A percentile compares a stretch with the other conserved stretches of the same genome.
These are phyloP conservation scores for Paelopatides confundens DNA, from an alignment of 53 echinoderm and acorn worm species.

Conservation along the genomic window DNA sequence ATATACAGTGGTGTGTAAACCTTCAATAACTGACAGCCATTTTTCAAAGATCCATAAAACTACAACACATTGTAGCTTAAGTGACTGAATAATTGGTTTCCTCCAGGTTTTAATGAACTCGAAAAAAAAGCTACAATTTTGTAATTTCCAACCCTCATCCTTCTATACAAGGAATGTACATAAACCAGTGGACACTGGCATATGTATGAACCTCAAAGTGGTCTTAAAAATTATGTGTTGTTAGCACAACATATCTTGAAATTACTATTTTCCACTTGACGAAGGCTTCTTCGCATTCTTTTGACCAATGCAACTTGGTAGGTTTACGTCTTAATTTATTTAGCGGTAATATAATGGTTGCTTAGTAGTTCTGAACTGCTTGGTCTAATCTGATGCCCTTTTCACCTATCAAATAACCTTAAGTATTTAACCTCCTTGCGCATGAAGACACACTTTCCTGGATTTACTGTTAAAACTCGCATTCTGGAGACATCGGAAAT, in stretches of 20 bases:
- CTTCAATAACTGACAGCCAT: constrained; percentile 47
- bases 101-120: constrained; percentile 30
- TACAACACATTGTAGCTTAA: constrained; percentile 56
- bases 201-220: constrained; percentile 58
- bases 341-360: constrained; percentile 29
- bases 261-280: constrained; percentile 1
- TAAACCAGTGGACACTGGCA: constrained; percentile 22
- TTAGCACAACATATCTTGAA: constrained; percentile 12
- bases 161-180: constrained; percentile 27
- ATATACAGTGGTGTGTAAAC: background rate
- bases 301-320: constrained; percentile 28
- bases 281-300: constrained; percentile 29
- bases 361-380: background rate
- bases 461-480: too few species aligned
- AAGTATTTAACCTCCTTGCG: too few species aligned
- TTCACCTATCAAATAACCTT: too few species aligned
- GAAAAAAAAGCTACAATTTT: constrained; percentile 57
- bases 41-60: constrained; percentile 50
- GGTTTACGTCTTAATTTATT: constrained; percentile 33
- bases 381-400: background rate
- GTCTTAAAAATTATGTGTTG: background rate
- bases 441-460: too few species aligned
- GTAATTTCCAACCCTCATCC: background rate
- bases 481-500: too few species aligned
- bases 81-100: constrained; percentile 65